Evolutionary conservation across 2,797 vertebrate genomes (phyloP).

Genomic region (Trematomus bernacchii): DNA sequence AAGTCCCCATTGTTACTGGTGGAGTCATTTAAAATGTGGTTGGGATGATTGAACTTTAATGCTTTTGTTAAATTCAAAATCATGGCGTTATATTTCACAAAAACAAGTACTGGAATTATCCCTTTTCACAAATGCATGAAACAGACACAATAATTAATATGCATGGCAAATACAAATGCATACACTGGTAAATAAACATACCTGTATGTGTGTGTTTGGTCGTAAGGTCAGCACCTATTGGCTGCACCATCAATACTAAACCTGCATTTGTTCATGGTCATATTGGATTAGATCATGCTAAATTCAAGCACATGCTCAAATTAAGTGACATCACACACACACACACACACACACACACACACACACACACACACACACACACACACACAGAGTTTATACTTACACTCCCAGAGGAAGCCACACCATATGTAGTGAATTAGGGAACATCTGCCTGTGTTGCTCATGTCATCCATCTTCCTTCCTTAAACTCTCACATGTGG

Average conservation of each 20-base stretch:
- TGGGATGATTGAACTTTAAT: not conserved
- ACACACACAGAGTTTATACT: conserved; percentile 46
- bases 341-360: conserved; percentile 58
- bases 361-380: conserved; percentile 42
- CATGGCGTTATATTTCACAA: not conserved
- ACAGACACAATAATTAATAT: conserved; percentile 3
- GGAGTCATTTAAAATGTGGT: not conserved
- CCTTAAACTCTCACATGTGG: conserved; percentile 61
- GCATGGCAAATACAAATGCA: not conserved
- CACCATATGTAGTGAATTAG: conserved; percentile 74
- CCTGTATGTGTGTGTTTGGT: conserved; percentile 39
- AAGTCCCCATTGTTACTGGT: not conserved
- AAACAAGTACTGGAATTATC: not conserved
- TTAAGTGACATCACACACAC: conserved; percentile 74
- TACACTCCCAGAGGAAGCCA: conserved; percentile 50
- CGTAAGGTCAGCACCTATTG: conserved; percentile 48
- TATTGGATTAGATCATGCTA: conserved; percentile 78
- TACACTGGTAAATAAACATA: not conserved
- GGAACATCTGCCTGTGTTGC: conserved; percentile 73
- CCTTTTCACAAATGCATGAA: conserved; percentile 5
- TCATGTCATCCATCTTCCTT: conserved; percentile 68
- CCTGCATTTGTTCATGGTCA: conserved; percentile 53
- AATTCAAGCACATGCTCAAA: conserved; percentile 75
- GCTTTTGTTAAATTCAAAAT: conserved; percentile 8
- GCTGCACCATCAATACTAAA: conserved; percentile 21